Conservation (phyloP, 2,113 vertebrate species). For the Eubucco bourcierii region DNA sequence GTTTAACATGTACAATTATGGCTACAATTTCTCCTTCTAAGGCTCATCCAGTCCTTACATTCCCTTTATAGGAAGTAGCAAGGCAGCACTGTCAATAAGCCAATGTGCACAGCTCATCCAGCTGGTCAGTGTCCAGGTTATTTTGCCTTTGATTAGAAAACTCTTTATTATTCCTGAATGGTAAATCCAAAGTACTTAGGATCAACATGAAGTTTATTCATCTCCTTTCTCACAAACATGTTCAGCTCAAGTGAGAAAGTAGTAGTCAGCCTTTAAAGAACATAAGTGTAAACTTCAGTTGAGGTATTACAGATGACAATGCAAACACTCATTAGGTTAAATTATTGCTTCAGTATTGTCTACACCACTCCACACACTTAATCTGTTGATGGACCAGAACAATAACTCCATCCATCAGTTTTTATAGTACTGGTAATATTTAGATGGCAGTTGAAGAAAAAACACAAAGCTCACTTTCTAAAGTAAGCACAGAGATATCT, state of each 20-base stretch:
- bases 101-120: neutral
- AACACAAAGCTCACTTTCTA: neutral
- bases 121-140: neutral
- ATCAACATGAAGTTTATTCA: neutral
- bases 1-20: neutral
- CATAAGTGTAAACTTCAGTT: neutral
- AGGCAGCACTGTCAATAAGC: neutral
- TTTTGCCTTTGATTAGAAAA: neutral
- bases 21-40: neutral
- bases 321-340: neutral
- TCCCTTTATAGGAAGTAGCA: neutral
- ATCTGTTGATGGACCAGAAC: neutral
- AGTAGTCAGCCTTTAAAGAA: neutral
- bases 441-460: neutral
- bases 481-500: neutral
- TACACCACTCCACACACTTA: neutral
- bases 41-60: neutral
- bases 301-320: neutral
- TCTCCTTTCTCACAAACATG: neutral
- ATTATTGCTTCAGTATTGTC: neutral
- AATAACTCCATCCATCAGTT: neutral
- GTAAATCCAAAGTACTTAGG: neutral
- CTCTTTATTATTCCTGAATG: neutral
- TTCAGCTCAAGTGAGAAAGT: neutral
- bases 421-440: neutral